Percentiles rank a stretch among this genome's conserved stretches.
phyloP scores from a whole-genome alignment of 2,888 invertebrate genomes.

The Rotaria macrura region DNA sequence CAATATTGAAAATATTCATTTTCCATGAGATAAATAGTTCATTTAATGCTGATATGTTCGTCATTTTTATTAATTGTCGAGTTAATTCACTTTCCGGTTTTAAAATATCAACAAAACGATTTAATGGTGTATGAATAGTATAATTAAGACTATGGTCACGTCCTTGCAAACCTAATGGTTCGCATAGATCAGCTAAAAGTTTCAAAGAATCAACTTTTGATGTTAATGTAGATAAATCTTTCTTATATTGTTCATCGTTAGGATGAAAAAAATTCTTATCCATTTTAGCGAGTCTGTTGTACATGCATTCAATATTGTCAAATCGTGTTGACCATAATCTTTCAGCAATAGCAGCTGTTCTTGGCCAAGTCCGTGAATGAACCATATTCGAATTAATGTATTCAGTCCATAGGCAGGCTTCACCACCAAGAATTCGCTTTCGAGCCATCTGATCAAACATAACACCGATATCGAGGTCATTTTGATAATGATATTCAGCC shows the following conservation, averaged over 20 bases:
- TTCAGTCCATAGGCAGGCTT: slow-evolving; percentile 11
- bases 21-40: neutral
- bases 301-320: neutral
- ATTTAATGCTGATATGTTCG: neutral
- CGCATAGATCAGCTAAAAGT: neutral
- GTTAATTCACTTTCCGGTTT: neutral
- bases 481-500: neutral
- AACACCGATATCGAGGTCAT: neutral
- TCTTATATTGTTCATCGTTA: neutral
- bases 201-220: neutral
- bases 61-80: neutral
- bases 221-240: neutral
- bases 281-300: neutral
- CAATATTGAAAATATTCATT: neutral
- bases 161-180: neutral
- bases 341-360: neutral
- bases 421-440: neutral
- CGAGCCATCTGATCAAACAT: neutral
- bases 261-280: neutral
- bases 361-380: neutral
- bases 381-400: slow-evolving; percentile 12
- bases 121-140: neutral
- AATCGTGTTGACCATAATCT: neutral
- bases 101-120: neutral
- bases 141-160: neutral